These are phyloP conservation scores for Psilanteris sp. DNA, from an alignment of 1,140 invertebrate species.

Conservation along the genomic window DNA sequence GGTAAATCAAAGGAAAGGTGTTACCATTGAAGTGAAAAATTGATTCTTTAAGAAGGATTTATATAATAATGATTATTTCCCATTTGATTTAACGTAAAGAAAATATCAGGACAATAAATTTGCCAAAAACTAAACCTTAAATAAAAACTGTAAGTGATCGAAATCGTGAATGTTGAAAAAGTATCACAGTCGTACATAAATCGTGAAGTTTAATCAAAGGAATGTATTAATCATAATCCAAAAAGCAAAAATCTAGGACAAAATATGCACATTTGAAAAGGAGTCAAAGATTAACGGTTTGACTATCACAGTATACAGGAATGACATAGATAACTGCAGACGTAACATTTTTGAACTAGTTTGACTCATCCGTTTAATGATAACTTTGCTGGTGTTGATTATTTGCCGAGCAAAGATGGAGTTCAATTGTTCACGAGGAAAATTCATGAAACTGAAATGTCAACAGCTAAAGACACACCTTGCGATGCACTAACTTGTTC, in stretches of 20 bases:
- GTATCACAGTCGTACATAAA: no score
- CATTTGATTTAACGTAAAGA: no score
- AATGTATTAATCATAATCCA: no score
- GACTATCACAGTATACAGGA: conserved; percentile 6
- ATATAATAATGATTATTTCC: no score
- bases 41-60: no score
- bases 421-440: conserved; percentile 32
- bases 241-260: not conserved
- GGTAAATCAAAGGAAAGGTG: no score
- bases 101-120: no score
- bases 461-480: conserved; percentile 22
- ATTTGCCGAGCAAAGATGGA: conserved; percentile 28
- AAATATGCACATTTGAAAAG: not conserved
- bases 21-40: no score
- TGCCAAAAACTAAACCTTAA: no score
- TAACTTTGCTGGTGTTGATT: conserved; percentile 45
- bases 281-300: conserved; percentile 3
- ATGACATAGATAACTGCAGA: conserved; percentile 16
- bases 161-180: no score
- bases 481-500: not conserved
- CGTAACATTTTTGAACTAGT: conserved; percentile 39
- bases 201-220: no score
- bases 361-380: conserved; percentile 45
- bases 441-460: conserved; percentile 22
- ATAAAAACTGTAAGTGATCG: no score